Conservation (phyloP, 1,140 invertebrate species). For the Telenomus remus region DNA sequence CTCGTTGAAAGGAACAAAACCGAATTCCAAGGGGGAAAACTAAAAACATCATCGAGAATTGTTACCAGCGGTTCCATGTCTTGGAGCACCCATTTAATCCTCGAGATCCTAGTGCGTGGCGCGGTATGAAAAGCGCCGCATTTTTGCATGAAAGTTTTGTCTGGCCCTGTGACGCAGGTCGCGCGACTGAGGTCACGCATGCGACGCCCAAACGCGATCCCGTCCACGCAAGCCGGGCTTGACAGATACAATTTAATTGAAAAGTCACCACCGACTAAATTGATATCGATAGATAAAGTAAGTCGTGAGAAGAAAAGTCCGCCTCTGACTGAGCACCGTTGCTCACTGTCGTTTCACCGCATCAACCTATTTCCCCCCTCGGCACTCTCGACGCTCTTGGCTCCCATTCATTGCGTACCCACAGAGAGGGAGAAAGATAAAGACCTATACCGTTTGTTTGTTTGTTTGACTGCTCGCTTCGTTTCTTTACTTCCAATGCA, state of each 20-base stretch:
- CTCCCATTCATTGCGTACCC: conserved; percentile 36
- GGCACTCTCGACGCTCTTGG: conserved; percentile 12
- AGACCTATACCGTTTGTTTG: conserved; percentile 42
- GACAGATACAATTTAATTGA: conserved; percentile 1
- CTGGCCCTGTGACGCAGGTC: conserved; percentile 12
- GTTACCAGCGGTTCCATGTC: conserved; percentile 56
- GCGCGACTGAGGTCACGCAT: conserved; percentile 9
- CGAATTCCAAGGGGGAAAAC: not conserved
- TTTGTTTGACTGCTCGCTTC: conserved; percentile 16
- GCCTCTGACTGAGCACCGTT: conserved; percentile 17
- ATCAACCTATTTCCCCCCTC: conserved; percentile 43
- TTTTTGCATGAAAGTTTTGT: conserved; percentile 45
- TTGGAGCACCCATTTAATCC: conserved; percentile 37
- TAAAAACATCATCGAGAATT: not conserved
- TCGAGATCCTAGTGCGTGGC: conserved; percentile 30
- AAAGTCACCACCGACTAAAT: not conserved
- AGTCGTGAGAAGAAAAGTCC: conserved; percentile 19
- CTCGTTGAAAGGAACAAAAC: no score
- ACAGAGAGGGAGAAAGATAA: conserved; percentile 25
- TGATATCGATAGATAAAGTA: not conserved
- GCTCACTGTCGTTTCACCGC: conserved; percentile 32
- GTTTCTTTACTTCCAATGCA: conserved; percentile 4
- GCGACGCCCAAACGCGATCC: not conserved
- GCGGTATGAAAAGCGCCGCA: conserved; percentile 35
- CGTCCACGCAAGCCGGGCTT: conserved; percentile 15